Conservation (phyloP, 2,113 vertebrate genomes). For the Holacanthus passer region DNA sequence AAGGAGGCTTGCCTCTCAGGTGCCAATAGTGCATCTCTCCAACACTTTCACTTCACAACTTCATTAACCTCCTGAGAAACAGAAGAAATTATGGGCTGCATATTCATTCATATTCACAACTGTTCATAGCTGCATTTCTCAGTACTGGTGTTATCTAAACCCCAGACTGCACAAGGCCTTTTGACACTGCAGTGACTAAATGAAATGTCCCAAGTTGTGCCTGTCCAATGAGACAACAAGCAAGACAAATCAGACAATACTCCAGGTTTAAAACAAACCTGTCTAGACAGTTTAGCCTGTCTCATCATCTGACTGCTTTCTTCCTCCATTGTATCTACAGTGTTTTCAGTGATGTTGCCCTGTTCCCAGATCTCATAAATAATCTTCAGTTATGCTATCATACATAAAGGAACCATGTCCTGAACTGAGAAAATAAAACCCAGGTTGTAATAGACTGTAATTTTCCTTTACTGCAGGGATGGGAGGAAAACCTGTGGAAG, state of each 20-base stretch:
- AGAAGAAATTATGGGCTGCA: background rate
- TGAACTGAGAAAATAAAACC: background rate
- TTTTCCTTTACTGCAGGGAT: background rate
- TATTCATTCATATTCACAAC: background rate
- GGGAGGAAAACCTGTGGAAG: background rate
- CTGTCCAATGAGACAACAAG: background rate
- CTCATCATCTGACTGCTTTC: background rate
- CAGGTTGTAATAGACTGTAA: background rate
- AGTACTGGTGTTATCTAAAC: background rate
- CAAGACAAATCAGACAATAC: background rate
- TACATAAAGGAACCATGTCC: background rate
- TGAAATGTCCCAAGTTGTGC: background rate
- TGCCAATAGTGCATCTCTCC: too few species aligned
- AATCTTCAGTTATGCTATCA: background rate
- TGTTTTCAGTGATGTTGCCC: too few species aligned
- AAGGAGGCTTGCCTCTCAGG: background rate
- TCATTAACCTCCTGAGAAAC: background rate
- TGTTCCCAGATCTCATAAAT: too few species aligned
- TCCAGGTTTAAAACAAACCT: too few species aligned
- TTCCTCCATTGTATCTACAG: too few species aligned
- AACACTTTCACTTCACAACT: too few species aligned
- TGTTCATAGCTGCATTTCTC: background rate
- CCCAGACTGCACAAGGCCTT: background rate
- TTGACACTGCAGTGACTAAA: background rate
- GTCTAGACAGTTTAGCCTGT: background rate